Conservation (phyloP, 2,888 invertebrate species). For the Hipparchia semele region DNA sequence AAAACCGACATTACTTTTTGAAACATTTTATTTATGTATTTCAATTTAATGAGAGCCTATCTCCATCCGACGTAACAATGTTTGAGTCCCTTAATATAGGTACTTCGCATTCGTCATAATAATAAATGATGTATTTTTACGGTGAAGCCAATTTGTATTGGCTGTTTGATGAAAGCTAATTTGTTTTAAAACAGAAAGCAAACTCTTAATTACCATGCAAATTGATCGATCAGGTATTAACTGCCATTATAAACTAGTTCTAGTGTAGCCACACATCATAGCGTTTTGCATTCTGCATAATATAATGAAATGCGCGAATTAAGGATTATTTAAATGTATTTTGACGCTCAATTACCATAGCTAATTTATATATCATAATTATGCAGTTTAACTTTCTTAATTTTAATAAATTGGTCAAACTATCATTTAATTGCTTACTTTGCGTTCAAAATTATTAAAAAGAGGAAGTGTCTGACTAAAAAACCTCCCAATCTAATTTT, state of each 20-base stretch:
- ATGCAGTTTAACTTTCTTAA: not conserved
- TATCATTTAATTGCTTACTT: too few relatives aligned
- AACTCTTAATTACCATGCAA: conserved; percentile 78
- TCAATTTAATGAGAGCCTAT: too few relatives aligned
- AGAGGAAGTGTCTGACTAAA: too few relatives aligned
- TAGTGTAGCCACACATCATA: conserved; percentile 32
- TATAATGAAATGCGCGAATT: conserved; percentile 30
- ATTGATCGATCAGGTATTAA: conserved; percentile 72
- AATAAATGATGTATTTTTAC: not conserved
- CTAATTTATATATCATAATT: conserved; percentile 8
- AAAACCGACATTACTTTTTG: too few relatives aligned
- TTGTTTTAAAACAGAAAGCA: conserved; percentile 69
- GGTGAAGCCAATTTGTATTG: conserved; percentile 35
- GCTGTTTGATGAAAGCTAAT: conserved; percentile 66
- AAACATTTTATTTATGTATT: too few relatives aligned
- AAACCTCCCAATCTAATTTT: too few relatives aligned
- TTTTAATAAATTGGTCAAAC: not conserved
- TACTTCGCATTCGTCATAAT: not conserved
- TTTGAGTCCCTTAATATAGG: too few relatives aligned
- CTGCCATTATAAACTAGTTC: conserved; percentile 58
- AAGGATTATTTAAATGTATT: conserved; percentile 34
- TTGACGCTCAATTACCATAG: conserved; percentile 30
- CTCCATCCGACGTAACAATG: too few relatives aligned
- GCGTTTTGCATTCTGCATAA: conserved; percentile 32
- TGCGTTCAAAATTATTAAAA: too few relatives aligned